Evolutionary conservation across 2,113 vertebrate genomes (phyloP).

Genomic region (Ictalurus punctatus): DNA sequence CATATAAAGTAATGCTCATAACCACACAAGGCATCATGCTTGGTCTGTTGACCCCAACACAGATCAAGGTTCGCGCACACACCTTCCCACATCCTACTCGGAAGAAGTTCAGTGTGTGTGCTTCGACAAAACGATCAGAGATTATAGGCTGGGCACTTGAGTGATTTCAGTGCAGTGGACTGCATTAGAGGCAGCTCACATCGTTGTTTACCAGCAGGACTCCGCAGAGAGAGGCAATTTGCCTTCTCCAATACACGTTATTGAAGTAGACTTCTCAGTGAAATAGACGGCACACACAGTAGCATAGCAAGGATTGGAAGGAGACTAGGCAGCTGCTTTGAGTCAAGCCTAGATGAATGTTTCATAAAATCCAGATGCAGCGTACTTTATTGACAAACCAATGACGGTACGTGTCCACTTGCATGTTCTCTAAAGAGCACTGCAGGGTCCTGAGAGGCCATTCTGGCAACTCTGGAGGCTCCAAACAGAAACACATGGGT

Average conservation of each 20-base stretch:
- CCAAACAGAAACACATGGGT: background rate
- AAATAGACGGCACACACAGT: background rate
- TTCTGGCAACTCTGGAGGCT: background rate
- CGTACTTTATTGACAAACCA: background rate
- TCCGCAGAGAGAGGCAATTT: conserved; percentile 29
- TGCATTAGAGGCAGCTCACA: conserved; percentile 30
- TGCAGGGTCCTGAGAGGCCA: background rate
- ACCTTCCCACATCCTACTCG: background rate
- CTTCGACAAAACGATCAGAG: conserved; percentile 49
- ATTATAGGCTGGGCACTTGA: conserved; percentile 44
- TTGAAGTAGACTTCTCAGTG: conserved; percentile 10
- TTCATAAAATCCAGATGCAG: background rate
- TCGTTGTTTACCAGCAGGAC: conserved; percentile 41
- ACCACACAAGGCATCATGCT: background rate
- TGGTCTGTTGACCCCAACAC: background rate
- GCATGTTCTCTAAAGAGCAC: background rate
- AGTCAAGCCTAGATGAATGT: background rate
- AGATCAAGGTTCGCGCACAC: background rate
- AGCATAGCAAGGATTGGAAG: background rate
- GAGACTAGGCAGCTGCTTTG: background rate
- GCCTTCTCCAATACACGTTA: conserved; percentile 40
- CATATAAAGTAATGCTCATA: background rate
- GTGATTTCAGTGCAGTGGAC: conserved; percentile 45
- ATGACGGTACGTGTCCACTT: background rate
- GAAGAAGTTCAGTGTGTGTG: background rate